These are phyloP conservation scores for Sepiola atlantica DNA, from an alignment of 2,888 invertebrate genomes.

Conservation along the genomic window DNA sequence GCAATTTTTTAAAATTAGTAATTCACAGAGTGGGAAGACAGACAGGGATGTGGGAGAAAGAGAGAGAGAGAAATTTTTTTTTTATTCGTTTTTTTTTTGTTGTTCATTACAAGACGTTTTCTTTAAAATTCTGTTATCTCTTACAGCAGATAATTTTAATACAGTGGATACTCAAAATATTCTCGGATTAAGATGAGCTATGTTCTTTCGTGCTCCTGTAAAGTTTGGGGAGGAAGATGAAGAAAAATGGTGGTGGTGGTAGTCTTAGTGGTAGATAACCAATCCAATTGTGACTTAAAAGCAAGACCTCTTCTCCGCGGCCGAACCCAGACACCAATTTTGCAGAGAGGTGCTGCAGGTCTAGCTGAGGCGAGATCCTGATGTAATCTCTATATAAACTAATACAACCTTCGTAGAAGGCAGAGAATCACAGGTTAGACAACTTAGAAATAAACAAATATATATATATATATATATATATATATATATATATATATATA, in stretches of 20 bases:
- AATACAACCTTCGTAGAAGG: slow-evolving; percentile 46
- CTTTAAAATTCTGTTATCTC: neutral
- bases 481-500: slow-evolving; percentile 38
- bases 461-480: neutral
- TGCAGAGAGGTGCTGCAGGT: neutral
- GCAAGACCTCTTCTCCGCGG: neutral
- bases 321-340: neutral
- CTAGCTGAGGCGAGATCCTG: neutral
- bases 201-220: neutral
- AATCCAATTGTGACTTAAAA: slow-evolving; percentile 12
- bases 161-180: neutral
- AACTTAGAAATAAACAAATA: neutral
- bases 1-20: neutral
- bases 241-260: neutral
- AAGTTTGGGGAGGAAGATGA: neutral
- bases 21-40: neutral
- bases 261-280: neutral
- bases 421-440: slow-evolving; percentile 43
- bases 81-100: neutral
- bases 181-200: neutral
- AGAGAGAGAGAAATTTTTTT: neutral
- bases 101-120: neutral
- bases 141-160: neutral
- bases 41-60: neutral
- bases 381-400: slow-evolving; percentile 32